A percentile compares a stretch with the other conserved stretches of the same genome.
These are phyloP conservation scores for Equus przewalskii DNA, from an alignment of 2,113 vertebrate genomes.

Conservation along the genomic window DNA sequence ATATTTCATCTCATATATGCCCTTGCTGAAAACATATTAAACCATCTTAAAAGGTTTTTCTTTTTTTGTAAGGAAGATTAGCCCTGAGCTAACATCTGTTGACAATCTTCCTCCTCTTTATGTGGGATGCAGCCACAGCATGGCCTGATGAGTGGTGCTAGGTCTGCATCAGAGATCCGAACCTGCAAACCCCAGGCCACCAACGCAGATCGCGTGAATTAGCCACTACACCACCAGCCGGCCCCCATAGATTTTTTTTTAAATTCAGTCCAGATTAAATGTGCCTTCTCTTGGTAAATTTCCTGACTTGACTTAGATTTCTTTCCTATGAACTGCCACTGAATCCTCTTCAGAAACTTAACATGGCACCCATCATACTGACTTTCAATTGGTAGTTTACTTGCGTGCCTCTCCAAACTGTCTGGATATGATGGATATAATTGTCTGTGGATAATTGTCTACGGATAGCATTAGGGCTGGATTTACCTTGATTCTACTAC, in stretches of 20 bases:
- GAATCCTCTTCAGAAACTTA: not conserved
- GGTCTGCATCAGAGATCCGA: too few relatives aligned
- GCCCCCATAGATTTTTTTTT: not conserved
- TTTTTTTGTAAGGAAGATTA: too few relatives aligned
- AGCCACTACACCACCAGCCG: too few relatives aligned
- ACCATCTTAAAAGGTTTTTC: not conserved
- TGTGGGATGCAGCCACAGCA: too few relatives aligned
- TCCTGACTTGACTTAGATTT: not conserved
- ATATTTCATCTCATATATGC: not conserved
- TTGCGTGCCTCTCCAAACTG: not conserved
- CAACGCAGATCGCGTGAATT: too few relatives aligned
- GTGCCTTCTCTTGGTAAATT: not conserved
- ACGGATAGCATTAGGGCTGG: fast-evolving
- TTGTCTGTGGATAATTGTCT: not conserved
- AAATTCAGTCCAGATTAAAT: not conserved
- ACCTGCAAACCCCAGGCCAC: too few relatives aligned
- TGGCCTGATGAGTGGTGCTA: too few relatives aligned
- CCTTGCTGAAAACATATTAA: not conserved
- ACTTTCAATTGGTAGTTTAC: not conserved
- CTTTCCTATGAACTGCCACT: not conserved
- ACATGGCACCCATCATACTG: not conserved
- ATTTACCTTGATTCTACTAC: not conserved
- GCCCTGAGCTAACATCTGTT: too few relatives aligned
- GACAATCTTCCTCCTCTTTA: too few relatives aligned
- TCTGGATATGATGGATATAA: not conserved